A percentile compares a stretch with the other conserved stretches of the same genome.
Conservation (phyloP, 2,113 vertebrate genomes). For the Lanius collurio region DNA sequence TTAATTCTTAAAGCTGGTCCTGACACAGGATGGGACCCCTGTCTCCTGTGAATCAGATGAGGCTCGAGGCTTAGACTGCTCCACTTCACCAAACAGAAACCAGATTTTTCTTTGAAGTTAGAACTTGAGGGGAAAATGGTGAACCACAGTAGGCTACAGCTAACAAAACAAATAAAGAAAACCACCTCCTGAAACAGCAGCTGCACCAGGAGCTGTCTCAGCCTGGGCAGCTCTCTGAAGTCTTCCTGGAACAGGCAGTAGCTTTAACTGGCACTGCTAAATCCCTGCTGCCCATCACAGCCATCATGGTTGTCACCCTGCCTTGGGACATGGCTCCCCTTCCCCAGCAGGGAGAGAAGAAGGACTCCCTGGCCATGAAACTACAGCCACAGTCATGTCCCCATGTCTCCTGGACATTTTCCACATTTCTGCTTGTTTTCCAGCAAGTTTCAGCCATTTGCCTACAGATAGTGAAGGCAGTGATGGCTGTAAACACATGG, state of each 20-base stretch:
- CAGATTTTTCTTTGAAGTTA: neutral
- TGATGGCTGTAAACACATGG: neutral
- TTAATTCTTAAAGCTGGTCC: neutral
- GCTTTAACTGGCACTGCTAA: neutral
- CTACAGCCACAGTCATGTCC: neutral
- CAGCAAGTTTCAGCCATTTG: neutral
- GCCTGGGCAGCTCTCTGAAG: neutral
- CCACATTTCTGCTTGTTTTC: neutral
- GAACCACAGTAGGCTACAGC: neutral
- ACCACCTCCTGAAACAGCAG: neutral
- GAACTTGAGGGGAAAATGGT: neutral
- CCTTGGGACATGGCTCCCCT: rapidly evolving
- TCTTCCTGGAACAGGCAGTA: neutral
- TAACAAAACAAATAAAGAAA: neutral
- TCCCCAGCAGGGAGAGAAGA: neutral
- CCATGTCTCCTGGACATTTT: rapidly evolving
- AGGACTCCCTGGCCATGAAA: neutral
- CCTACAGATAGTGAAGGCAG: neutral
- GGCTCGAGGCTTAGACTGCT: rapidly evolving
- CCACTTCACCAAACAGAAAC: neutral
- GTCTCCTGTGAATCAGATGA: neutral
- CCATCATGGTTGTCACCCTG: neutral
- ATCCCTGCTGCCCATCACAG: neutral
- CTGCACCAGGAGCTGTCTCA: neutral
- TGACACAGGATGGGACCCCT: neutral